Percentiles rank a stretch among this genome's conserved stretches.
phyloP scores from a whole-genome alignment of 2,797 vertebrate species.

The Lycodopsis pacificus region DNA sequence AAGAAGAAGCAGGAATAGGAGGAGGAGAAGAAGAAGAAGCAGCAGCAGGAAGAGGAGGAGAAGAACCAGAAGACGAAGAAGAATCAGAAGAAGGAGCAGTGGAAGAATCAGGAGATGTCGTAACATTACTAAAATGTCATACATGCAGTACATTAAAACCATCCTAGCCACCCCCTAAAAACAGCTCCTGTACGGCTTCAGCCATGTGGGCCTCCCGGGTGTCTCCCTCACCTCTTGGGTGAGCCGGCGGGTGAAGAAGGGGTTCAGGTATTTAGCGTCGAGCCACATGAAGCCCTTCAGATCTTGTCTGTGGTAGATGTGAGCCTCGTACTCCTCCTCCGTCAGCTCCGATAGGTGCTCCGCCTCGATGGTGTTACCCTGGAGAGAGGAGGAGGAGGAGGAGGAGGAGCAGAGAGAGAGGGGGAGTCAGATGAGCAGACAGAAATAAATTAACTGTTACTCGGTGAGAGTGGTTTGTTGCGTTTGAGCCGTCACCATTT shows the following conservation, averaged over 20 bases:
- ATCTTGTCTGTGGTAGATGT: constrained; percentile 93
- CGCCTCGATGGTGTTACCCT: constrained; percentile 96
- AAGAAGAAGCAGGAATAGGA: too few species aligned
- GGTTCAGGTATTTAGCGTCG: constrained; percentile 98
- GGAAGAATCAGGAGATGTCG: too few species aligned
- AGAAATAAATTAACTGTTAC: constrained; percentile 7
- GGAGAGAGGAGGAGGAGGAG: constrained; percentile 9
- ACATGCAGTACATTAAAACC: too few species aligned
- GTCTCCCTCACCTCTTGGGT: constrained; percentile 91
- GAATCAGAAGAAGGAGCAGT: too few species aligned
- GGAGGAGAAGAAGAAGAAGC: too few species aligned
- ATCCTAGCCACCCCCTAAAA: too few species aligned
- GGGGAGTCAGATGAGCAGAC: constrained; percentile 13
- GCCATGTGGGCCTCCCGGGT: too few species aligned
- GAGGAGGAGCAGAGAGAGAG: not conserved
- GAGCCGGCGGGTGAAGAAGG: constrained; percentile 96
- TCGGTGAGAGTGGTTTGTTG: not conserved
- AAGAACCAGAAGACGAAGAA: too few species aligned
- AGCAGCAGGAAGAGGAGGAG: too few species aligned
- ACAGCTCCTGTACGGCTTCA: too few species aligned
- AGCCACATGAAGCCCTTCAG: constrained; percentile 99
- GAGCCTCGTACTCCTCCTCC: constrained; percentile 97
- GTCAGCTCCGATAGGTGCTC: constrained; percentile 98
- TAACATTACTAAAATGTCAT: too few species aligned
- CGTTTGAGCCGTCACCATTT: constrained; percentile 88